Evolutionary conservation across 2,113 vertebrate genomes (phyloP), one percentile per base, ranked within the genome.

Genomic region (Chloebia gouldiae): DNA sequence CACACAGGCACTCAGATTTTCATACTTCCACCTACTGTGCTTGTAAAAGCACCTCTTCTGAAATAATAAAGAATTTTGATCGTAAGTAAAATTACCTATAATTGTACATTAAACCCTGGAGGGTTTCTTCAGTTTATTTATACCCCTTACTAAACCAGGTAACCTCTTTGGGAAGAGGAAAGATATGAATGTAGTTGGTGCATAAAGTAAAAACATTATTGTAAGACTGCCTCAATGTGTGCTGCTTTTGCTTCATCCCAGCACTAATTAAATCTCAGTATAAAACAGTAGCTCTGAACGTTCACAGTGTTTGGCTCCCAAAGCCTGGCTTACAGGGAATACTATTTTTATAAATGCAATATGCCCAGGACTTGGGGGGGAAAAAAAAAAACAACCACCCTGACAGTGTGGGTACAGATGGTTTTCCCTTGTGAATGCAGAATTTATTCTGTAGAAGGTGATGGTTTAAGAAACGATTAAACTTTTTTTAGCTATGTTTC

Each of bases 331-430:
- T 93, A 95, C 69, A 96, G 88, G 72, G 86, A 95, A 95, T 91
- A 90, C 94, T 97, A 97, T 96, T 97, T 97, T 96, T 95, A 96
- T 94, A 95, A 88, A 90, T 0, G 90, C 93, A 96, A 96, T 94
- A 96, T 97, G 95, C 92, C 90, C 85, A 92, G 80, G 82, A 95
- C 94, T 90, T 70, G 53, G 33, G 33, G 6, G 0, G 3, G 30
- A 54, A 30, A 75, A 88, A 16, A 15, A 60, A 60, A 64, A 15
- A 5, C 35, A 40, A 37, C 35, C n/a, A 70, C 35, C 69, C 88
- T 96, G 92, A 90, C 94, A 96, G 94, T 94, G 95, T 94, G 93
- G 88, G 93, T 96, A 96, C 95, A 97, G 94, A 97, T 97, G 95
- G 96, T 86, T 95, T 96, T 97, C 92, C 96, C 85, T 95, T 69